A percentile compares a stretch with the other conserved stretches of the same genome.
Evolutionary conservation across 2,888 invertebrate genomes (phyloP).

Genomic region (Euzetes globulus): DNA sequence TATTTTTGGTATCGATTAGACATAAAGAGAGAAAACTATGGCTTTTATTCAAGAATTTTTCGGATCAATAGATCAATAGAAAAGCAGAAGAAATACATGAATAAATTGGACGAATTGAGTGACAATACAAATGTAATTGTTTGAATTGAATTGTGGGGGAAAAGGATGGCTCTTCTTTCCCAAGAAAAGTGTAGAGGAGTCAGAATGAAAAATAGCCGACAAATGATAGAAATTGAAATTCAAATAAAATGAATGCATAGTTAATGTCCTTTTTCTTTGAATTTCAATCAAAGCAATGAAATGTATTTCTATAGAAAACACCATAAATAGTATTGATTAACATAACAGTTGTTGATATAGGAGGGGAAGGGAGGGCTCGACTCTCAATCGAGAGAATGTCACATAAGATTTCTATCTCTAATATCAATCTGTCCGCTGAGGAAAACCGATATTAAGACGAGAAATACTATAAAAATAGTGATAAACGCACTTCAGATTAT

Average conservation of each 20-base stretch:
- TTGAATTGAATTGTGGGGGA: background rate
- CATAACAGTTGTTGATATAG: background rate
- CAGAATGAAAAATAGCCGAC: background rate
- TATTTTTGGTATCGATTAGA: background rate
- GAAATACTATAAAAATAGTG: background rate
- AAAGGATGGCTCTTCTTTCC: background rate
- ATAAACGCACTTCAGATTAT: conserved; percentile 10
- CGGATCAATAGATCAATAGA: conserved; percentile 18
- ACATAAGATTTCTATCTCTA: background rate
- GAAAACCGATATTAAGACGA: background rate
- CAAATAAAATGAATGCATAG: background rate
- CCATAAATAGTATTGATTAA: background rate
- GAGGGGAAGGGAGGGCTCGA: background rate
- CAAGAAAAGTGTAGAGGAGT: background rate
- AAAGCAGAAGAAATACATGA: background rate
- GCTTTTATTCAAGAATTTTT: background rate
- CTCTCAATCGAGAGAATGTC: background rate
- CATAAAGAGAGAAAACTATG: background rate
- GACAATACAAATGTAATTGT: conserved; percentile 20
- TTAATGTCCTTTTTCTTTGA: background rate
- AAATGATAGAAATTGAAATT: background rate
- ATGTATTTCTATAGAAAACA: background rate
- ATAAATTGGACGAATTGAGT: conserved; percentile 21
- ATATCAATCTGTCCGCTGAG: background rate
- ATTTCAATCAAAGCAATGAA: background rate